Evolutionary conservation across 2,797 vertebrate species (phyloP).

Genomic region (Megalops cyprinoides): DNA sequence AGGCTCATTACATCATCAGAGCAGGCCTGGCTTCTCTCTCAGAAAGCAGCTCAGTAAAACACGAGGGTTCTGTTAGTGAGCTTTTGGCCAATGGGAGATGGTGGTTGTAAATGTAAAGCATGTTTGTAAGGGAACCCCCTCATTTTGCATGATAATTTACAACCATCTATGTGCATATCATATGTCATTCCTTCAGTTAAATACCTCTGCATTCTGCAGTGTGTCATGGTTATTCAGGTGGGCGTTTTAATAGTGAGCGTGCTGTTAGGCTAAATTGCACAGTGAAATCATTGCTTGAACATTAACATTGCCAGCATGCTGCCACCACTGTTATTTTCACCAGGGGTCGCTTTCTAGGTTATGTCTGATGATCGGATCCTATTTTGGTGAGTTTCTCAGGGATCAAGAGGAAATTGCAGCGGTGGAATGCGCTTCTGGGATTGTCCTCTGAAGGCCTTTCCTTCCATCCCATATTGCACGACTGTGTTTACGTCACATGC

Average conservation of each 20-base stretch:
- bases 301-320: neutral
- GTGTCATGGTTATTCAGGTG: neutral
- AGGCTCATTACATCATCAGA: neutral
- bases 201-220: slow-evolving; percentile 7
- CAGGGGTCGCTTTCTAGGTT: neutral
- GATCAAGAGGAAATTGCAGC: too few species aligned
- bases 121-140: neutral
- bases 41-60: neutral
- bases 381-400: neutral
- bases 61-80: neutral
- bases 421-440: too few species aligned
- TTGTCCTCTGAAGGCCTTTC: too few species aligned
- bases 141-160: neutral
- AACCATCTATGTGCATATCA: neutral
- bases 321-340: neutral
- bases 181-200: neutral
- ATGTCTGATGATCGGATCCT: neutral
- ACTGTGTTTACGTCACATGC: too few species aligned
- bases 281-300: neutral
- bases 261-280: neutral
- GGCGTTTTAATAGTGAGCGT: slow-evolving; percentile 10
- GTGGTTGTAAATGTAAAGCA: neutral
- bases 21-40: neutral
- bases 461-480: too few species aligned
- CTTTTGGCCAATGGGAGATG: neutral